Evolutionary conservation across 2,113 vertebrate genomes (phyloP), one percentile per base, ranked within the genome.

Genomic region (human (Homo sapiens)): DNA sequence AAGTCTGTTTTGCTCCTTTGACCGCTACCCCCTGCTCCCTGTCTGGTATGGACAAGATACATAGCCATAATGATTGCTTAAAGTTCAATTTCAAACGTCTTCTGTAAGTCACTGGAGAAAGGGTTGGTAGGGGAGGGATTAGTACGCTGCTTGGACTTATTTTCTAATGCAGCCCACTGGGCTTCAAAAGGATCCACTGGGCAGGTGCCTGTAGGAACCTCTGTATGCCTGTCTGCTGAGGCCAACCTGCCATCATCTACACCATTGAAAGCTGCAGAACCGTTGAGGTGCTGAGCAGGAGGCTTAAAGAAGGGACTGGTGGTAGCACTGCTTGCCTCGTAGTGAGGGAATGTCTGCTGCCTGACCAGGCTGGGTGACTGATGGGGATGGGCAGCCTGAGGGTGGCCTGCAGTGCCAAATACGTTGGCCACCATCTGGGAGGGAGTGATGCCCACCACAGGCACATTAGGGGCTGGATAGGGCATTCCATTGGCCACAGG

Each of bases 41-140:
- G 79, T 70, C 95, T 90, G 97, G 86, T 84, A 96, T 25, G 84
- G 97, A 98, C 97, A 98, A 94, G 81, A 98, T 92, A 87, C 9
- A 78, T 16, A 93, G 59, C 87, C 86, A 0, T 0, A 52, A 82
- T 72, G 93, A 73, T 80, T 12, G 38, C 93, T 99, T 98, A 99
- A 97, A 99, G 99, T 98, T 99, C 99, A 86, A 99, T 99, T 99
- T 99, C 99, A 96, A 99, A 99, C 0, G 99, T 99, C 98, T 99
- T 99, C 98, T 99, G 99, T 97, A 99, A 99, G 98, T 99, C 99
- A 0, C 99, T 99, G 87, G 99, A 99, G 98, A 99, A 99, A 83
- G 99, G 99, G 97, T 99, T 99, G 89, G 99, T 99, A 8, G 99
- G 99, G 38, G 99, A 99, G 20, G 99, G 99, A 4, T 99, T 99